phyloP scores from a whole-genome alignment of 2,113 vertebrate genomes.

The Seriola quinqueradiata region DNA sequence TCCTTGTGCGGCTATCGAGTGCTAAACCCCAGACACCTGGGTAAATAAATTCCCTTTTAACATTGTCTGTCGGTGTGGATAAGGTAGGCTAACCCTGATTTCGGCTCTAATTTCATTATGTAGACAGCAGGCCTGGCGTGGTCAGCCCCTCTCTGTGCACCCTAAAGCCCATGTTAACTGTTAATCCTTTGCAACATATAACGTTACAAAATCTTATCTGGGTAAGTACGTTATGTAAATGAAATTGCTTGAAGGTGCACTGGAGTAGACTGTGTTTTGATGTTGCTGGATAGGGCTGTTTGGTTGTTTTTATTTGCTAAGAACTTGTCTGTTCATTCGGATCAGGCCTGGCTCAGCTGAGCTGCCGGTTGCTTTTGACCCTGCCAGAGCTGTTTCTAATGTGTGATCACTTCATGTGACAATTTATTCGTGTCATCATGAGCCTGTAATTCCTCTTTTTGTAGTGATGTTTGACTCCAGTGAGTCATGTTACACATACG shows the following conservation, averaged over 20 bases:
- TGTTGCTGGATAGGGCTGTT: background rate
- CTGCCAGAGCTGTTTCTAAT: slow-evolving; percentile 28
- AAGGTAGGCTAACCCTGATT: slow-evolving; percentile 43
- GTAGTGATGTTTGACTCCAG: slow-evolving; percentile 11
- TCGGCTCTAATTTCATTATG: slow-evolving; percentile 67
- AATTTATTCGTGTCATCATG: slow-evolving; percentile 1
- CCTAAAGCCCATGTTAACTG: slow-evolving; percentile 63
- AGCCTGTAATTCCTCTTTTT: background rate
- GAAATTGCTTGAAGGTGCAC: background rate
- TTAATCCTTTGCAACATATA: slow-evolving; percentile 61
- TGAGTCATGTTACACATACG: background rate
- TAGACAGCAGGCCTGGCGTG: slow-evolving; percentile 78
- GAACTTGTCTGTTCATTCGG: slow-evolving; percentile 54
- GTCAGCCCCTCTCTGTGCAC: slow-evolving; percentile 70
- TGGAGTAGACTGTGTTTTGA: background rate
- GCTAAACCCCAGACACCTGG: slow-evolving; percentile 55
- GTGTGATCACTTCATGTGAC: slow-evolving; percentile 29
- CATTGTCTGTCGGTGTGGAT: slow-evolving; percentile 31
- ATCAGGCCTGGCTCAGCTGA: slow-evolving; percentile 76
- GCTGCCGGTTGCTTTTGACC: slow-evolving; percentile 65
- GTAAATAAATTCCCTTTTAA: slow-evolving; percentile 41
- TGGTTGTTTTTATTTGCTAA: slow-evolving; percentile 30
- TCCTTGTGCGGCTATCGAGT: slow-evolving; percentile 20
- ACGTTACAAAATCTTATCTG: slow-evolving; percentile 17
- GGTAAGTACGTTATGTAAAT: slow-evolving; percentile 29